Conservation (phyloP, 2,888 invertebrate species). For the Oasisia sp. region DNA sequence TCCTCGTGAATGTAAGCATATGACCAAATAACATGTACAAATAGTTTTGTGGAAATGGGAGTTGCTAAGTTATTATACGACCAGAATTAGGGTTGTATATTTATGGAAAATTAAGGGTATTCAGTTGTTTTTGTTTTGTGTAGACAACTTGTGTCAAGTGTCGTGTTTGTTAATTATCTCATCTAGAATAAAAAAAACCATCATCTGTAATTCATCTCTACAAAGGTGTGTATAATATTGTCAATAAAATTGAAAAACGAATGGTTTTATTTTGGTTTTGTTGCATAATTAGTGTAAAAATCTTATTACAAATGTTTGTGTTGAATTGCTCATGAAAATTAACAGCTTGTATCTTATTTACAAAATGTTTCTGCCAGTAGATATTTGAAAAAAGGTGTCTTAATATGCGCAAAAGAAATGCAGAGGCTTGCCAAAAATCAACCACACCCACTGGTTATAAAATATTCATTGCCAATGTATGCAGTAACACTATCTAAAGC, state of each 20-base stretch:
- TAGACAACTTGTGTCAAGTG: not conserved
- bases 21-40: not conserved
- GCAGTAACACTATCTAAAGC: too few relatives aligned
- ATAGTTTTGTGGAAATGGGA: not conserved
- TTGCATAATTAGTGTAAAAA: too few relatives aligned
- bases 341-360: too few relatives aligned
- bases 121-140: not conserved
- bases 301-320: too few relatives aligned
- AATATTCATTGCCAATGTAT: too few relatives aligned
- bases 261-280: not conserved
- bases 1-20: not conserved
- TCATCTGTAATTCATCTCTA: not conserved
- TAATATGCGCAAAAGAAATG: too few relatives aligned
- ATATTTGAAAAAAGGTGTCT: too few relatives aligned
- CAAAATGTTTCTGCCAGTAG: too few relatives aligned
- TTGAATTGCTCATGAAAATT: too few relatives aligned
- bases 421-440: too few relatives aligned
- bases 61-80: not conserved
- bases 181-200: not conserved
- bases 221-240: not conserved
- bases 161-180: conserved; percentile 1
- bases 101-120: not conserved
- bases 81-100: conserved; percentile 4
- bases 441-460: too few relatives aligned
- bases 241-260: conserved; percentile 1